Base-by-base conservation (phyloP, 2,797 vertebrate species). In the Microctenopoma steveboyesi region DNA sequence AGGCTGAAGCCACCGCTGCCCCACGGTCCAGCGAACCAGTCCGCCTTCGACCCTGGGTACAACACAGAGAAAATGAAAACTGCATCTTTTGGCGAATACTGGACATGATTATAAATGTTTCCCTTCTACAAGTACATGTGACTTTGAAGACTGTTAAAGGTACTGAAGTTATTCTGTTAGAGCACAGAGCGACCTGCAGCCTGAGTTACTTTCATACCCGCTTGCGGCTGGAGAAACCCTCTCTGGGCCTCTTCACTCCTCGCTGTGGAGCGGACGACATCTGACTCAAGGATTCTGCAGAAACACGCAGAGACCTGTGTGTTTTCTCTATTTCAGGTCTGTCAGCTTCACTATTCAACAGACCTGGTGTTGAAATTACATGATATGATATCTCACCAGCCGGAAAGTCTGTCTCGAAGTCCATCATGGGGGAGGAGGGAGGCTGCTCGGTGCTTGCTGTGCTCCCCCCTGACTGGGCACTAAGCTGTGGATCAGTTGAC, bases 331-430 rank as follows among this genome's bases (percentile, higher is more conserved):
- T 28, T 4, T 18, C 5, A 7, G 5, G 1, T 48, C 18, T 12
- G 46, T 25, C 4, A 8, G 12, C 51, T 14, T 14, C 53, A 30
- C 43, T 69, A 13, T 22, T 16, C 8, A 2, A 4, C 37, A 35
- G 2, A 40, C 22, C 3, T 25, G 4, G 9, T 22, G 7, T 60
- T 27, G 15, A 22, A 40, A 18, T 13, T 1, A n/a, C 37, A 42
- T 39, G 11, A 48, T 4, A 11, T 3, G 7, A 48, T 4, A 4
- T 74, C 95, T 59, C 60, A 98, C 97, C 95, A 78, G 93, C 86
- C 12, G 97, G 96, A 79, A 96, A 95, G 91, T 98, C 97, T 10
- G 90, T 91, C 89, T 99, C 97, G 78, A 98, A 72, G 85, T 99
- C 97, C 82, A 95, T 95, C 49, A 95, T 81, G 18, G 95, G 91